Evolutionary conservation across 1,140 invertebrate species (phyloP), one percentile per base, ranked within the genome.

Genomic region (Tachypleus tridentatus): DNA sequence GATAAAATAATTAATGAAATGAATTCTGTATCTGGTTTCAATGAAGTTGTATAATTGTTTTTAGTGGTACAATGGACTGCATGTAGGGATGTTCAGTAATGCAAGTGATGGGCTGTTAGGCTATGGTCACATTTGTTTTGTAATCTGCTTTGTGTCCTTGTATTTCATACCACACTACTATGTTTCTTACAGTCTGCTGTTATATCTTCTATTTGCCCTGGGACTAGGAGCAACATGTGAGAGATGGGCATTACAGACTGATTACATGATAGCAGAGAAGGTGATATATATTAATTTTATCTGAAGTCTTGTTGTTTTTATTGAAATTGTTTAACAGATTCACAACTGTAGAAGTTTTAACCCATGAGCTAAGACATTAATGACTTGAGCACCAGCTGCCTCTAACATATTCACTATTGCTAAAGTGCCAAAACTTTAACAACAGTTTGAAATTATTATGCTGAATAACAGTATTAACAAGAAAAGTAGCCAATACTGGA

Each of bases 201-300:
- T 54, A 8, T 54, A 54, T 54, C 53, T 54, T 54, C 53, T 88
- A 70, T 95, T 98, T 77, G 85, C 92, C 4, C 75, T 97, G 62
- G 89, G 93, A 70, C 80, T 98, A 69, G 94, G 91, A 49, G 84
- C 89, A 50, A 95, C 91, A 8, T 95, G 93, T 72, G 82, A 83
- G 57, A 81, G 93, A 69, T 73, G 76, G 5, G 82, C 80, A 7
- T 79, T 98, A 7, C 80, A 88, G 47, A 84, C 77, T 11, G 88
- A 97, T 77, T 94, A 88, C 72, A 91, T 93, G 81, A 93, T 98
- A 72, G 86, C 87, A 10, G 87, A 89, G n/a, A 88, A 88, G 72
- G 89, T 93, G 57, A 61, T 29, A 29, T 0, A 29, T 29, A 29
- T 29, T 29, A 29, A 29, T 29, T 29, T 63, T 63, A 29, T 62